Conservation (phyloP, 2,113 vertebrate genomes). For the Oplegnathus fasciatus region DNA sequence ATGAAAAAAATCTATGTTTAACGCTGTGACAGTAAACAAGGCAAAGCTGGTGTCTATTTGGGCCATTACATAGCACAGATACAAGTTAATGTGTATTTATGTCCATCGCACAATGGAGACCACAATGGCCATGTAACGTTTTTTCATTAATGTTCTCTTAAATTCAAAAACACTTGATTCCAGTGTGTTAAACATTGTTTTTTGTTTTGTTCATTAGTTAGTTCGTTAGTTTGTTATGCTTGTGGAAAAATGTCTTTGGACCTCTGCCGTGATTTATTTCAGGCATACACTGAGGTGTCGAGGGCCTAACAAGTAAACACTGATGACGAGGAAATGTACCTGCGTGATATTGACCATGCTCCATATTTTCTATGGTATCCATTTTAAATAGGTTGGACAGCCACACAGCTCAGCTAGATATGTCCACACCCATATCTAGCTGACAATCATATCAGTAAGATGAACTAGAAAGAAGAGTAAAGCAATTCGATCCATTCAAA, state of each 20-base stretch:
- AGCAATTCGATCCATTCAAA: not conserved
- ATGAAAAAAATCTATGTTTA: no score
- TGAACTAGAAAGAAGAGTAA: not conserved
- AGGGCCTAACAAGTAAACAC: not conserved
- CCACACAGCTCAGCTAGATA: no score
- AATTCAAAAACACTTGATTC: no score
- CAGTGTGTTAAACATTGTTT: no score
- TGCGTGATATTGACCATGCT: not conserved
- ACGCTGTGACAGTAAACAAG: no score
- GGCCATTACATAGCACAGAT: not conserved
- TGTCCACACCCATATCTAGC: not conserved
- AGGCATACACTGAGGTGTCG: no score
- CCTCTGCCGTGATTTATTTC: no score
- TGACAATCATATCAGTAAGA: not conserved
- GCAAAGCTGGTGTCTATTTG: not conserved
- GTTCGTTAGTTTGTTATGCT: not conserved
- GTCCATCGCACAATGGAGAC: no score
- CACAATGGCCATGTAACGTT: no score
- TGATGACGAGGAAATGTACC: not conserved
- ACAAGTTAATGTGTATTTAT: no score
- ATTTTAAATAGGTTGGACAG: not conserved
- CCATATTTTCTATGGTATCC: not conserved
- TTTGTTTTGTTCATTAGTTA: no score
- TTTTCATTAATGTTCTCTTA: no score
- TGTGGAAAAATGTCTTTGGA: not conserved